These are phyloP conservation scores for Trididemnum clinides DNA, from an alignment of 23 tunicate genomes.

Conservation along the genomic window DNA sequence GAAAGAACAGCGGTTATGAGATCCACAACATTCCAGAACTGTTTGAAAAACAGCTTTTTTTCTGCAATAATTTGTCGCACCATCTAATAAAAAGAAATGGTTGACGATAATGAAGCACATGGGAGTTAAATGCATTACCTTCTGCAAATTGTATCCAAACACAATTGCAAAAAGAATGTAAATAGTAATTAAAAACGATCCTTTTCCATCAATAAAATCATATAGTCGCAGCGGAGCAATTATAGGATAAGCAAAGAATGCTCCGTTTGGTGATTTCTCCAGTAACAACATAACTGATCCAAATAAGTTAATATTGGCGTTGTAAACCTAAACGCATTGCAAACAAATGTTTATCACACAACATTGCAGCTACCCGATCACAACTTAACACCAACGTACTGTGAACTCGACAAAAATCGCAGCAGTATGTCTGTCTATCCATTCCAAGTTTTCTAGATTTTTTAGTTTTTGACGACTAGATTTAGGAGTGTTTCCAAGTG, in stretches of 20 bases:
- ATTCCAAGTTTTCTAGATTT: conserved; percentile 35
- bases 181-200: conserved; percentile 40
- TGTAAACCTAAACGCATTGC: conserved; percentile 66
- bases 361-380: too few species aligned
- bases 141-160: conserved; percentile 47
- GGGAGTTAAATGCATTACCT: conserved; percentile 33
- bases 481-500: conserved; percentile 64
- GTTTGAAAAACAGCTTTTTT: conserved; percentile 32
- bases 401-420: conserved; percentile 79
- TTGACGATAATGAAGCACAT: neutral
- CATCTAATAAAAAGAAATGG: neutral
- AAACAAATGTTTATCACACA: too few species aligned
- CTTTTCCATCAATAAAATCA: conserved; percentile 88
- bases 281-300: conserved; percentile 47
- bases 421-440: conserved; percentile 75
- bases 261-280: conserved; percentile 69
- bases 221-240: conserved; percentile 69
- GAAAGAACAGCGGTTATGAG: conserved; percentile 39
- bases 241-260: conserved; percentile 54
- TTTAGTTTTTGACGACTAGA: conserved; percentile 38
- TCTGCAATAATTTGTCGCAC: conserved; percentile 1
- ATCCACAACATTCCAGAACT: conserved; percentile 78
- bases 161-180: conserved; percentile 56
- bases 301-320: conserved; percentile 86
- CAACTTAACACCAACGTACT: too few species aligned